Percentiles rank a stretch among this genome's conserved stretches.
Evolutionary conservation across 2,797 vertebrate species (phyloP).

Genomic region (Cottoperca gobio): DNA sequence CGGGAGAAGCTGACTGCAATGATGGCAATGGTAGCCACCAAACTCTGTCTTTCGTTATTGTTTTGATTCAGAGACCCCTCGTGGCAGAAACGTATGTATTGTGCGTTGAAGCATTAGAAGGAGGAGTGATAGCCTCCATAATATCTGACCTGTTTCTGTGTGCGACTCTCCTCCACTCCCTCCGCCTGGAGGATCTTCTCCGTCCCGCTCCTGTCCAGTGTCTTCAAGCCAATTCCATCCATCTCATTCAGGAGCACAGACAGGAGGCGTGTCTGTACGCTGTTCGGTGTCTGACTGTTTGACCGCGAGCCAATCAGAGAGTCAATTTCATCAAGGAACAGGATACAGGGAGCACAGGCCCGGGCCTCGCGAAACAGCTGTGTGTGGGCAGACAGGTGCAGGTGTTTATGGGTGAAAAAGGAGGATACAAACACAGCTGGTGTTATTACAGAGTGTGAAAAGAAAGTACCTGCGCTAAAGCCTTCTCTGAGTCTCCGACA

Average conservation of each 20-base stretch:
- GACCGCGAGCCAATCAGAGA: conserved; percentile 91
- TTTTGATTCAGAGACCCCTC: too few species aligned
- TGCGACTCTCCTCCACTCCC: conserved; percentile 63
- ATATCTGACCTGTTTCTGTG: conserved; percentile 80
- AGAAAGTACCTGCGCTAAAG: conserved; percentile 89
- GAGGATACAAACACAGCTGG: not conserved
- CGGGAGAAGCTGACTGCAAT: too few species aligned
- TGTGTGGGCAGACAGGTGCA: not conserved
- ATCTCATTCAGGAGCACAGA: conserved; percentile 97
- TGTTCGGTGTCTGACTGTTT: conserved; percentile 60
- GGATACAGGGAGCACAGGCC: conserved; percentile 91
- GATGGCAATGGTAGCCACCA: too few species aligned
- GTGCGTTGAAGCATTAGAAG: not conserved
- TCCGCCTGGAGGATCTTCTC: conserved; percentile 76
- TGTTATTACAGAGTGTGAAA: not conserved
- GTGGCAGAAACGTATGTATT: too few species aligned
- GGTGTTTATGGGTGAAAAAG: not conserved
- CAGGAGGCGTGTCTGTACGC: conserved; percentile 90
- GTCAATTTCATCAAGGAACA: conserved; percentile 99
- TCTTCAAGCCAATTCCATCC: conserved; percentile 93
- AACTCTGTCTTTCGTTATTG: too few species aligned
- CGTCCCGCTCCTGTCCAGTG: conserved; percentile 88
- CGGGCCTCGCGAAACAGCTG: conserved; percentile 94
- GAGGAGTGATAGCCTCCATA: not conserved
- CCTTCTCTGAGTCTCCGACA: conserved; percentile 94